phyloP scores from a whole-genome alignment of 2,113 vertebrate genomes.

The Sakesphorus luctuosus region DNA sequence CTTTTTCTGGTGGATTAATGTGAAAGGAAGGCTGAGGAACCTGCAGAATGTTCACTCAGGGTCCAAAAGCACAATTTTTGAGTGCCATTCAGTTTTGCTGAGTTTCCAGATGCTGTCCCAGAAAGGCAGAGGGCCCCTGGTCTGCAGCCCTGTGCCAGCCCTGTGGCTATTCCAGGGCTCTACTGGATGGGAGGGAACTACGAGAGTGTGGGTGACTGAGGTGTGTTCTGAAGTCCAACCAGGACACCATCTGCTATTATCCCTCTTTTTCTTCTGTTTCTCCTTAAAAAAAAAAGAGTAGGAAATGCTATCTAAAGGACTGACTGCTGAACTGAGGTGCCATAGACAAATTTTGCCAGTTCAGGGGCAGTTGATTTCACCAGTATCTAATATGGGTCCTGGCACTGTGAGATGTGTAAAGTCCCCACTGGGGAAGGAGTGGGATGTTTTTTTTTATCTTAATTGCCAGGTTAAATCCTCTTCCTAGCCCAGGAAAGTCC shows the following conservation, averaged over 20 bases:
- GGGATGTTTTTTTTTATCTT: neutral
- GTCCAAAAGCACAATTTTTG: too few relatives aligned
- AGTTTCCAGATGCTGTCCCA: neutral
- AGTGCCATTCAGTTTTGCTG: neutral
- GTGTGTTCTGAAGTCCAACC: neutral
- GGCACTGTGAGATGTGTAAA: neutral
- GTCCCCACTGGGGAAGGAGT: neutral
- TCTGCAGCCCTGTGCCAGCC: neutral
- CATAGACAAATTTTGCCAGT: neutral
- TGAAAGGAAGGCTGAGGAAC: neutral
- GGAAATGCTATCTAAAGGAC: neutral
- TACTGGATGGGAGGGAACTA: neutral
- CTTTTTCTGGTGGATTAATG: neutral
- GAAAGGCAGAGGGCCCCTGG: neutral
- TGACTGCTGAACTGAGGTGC: neutral
- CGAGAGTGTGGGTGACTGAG: accelerated
- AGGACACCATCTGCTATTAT: neutral
- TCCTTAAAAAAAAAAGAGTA: neutral
- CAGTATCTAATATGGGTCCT: neutral
- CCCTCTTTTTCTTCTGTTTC: neutral
- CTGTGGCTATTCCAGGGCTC: neutral
- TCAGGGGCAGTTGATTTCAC: neutral
- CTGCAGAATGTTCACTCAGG: neutral
- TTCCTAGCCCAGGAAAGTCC: neutral
- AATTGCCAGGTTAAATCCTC: neutral